Evolutionary conservation across 1,140 invertebrate genomes (phyloP).

Genomic region (Lepidurus apus): DNA sequence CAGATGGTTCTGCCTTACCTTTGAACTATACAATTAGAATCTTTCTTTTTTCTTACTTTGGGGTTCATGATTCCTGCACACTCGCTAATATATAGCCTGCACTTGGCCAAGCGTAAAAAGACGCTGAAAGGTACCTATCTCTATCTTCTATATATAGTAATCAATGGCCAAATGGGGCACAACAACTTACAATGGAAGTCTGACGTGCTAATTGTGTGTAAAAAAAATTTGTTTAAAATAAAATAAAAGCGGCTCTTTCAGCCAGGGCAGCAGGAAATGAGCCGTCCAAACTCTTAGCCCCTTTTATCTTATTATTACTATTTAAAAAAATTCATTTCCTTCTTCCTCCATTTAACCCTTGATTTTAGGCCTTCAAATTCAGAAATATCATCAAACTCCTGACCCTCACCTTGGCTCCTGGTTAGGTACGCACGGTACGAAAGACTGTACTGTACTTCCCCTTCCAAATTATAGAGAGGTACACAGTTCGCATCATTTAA

Average conservation of each 20-base stretch:
- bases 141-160: too few species aligned
- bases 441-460: not conserved
- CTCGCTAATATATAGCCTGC: too few species aligned
- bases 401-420: too few species aligned
- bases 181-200: not conserved
- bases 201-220: not conserved
- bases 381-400: too few species aligned
- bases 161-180: not conserved
- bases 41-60: not conserved
- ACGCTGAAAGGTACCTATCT: too few species aligned
- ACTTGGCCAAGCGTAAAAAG: too few species aligned
- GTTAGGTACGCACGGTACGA: not conserved
- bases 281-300: not conserved
- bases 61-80: too few species aligned
- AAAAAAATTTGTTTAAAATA: too few species aligned
- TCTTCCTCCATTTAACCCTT: too few species aligned
- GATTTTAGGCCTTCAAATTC: too few species aligned
- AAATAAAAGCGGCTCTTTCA: not conserved
- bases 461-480: not conserved
- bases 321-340: not conserved
- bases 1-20: not conserved
- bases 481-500: not conserved
- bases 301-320: not conserved
- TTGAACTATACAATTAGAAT: not conserved
- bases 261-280: not conserved